Evolutionary conservation across 2,888 invertebrate genomes (phyloP).

Genomic region (Slavum lentiscoides): DNA sequence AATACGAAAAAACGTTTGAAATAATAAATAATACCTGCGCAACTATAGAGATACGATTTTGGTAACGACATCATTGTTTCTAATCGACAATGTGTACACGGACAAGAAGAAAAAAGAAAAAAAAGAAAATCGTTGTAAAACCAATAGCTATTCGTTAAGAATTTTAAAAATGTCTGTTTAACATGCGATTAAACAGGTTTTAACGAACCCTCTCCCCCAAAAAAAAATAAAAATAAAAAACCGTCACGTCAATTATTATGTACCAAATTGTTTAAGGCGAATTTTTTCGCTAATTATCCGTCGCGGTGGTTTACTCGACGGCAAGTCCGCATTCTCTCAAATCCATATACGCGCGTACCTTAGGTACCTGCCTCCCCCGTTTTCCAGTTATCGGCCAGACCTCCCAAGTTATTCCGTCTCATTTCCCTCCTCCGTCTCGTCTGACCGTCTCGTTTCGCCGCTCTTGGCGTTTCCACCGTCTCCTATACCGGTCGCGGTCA

Average conservation of each 20-base stretch:
- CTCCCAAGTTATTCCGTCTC: constrained; percentile 39
- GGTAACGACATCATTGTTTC: no score
- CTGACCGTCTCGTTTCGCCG: no score
- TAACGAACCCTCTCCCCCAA: not conserved
- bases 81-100: no score
- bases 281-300: constrained; percentile 29
- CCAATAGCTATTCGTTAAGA: no score
- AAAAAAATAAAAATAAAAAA: not conserved
- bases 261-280: constrained; percentile 14
- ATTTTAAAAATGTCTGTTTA: no score
- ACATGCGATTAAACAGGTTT: no score
- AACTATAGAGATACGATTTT: no score
- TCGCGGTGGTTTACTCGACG: constrained; percentile 16
- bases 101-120: no score
- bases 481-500: not conserved
- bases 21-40: no score
- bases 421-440: not conserved
- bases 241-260: not conserved
- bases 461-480: not conserved
- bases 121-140: no score
- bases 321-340: constrained; percentile 27
- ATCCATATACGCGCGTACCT: not conserved
- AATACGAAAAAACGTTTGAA: no score
- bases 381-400: constrained; percentile 29
- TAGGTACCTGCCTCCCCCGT: not conserved